phyloP scores from a whole-genome alignment of 2,797 vertebrate genomes.

The Melopsittacus undulatus region DNA sequence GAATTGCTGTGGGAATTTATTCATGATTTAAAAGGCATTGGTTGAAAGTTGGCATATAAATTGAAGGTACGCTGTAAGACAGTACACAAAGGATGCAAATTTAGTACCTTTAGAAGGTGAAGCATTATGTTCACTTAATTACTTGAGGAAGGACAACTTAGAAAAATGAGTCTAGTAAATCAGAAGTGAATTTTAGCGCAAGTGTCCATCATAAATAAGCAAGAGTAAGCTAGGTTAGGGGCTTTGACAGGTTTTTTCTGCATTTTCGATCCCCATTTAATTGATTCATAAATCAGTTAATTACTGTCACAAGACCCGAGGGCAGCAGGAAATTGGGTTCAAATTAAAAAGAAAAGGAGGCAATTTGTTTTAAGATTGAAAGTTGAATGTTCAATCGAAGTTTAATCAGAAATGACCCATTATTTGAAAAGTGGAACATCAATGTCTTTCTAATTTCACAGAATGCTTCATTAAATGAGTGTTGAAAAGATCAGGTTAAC shows the following conservation, averaged over 20 bases:
- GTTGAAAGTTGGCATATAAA: slow-evolving; percentile 23
- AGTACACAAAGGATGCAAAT: slow-evolving; percentile 21
- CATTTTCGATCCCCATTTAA: slow-evolving; percentile 46
- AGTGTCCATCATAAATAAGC: slow-evolving; percentile 41
- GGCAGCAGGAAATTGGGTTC: slow-evolving; percentile 67
- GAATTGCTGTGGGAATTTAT: slow-evolving; percentile 3
- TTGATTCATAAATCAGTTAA: slow-evolving; percentile 77
- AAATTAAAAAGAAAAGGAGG: slow-evolving; percentile 73
- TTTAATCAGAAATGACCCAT: slow-evolving; percentile 77
- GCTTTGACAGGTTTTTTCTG: not conserved
- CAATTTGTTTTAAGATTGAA: slow-evolving; percentile 75
- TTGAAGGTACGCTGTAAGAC: not conserved
- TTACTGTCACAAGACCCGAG: slow-evolving; percentile 61
- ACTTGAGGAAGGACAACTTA: slow-evolving; percentile 29
- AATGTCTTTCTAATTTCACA: slow-evolving; percentile 72
- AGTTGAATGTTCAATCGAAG: slow-evolving; percentile 72
- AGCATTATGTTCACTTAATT: slow-evolving; percentile 42
- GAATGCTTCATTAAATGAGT: slow-evolving; percentile 65
- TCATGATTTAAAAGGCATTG: not conserved
- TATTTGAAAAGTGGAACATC: slow-evolving; percentile 72
- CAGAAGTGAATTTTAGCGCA: slow-evolving; percentile 40
- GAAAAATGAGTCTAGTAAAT: slow-evolving; percentile 32
- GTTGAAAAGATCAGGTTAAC: slow-evolving; percentile 38
- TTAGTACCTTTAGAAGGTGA: slow-evolving; percentile 31
- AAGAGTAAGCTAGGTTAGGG: not conserved